Evolutionary conservation across 2,113 vertebrate genomes (phyloP), one percentile per base, ranked within the genome.

Genomic region (Prunella fulvescens): DNA sequence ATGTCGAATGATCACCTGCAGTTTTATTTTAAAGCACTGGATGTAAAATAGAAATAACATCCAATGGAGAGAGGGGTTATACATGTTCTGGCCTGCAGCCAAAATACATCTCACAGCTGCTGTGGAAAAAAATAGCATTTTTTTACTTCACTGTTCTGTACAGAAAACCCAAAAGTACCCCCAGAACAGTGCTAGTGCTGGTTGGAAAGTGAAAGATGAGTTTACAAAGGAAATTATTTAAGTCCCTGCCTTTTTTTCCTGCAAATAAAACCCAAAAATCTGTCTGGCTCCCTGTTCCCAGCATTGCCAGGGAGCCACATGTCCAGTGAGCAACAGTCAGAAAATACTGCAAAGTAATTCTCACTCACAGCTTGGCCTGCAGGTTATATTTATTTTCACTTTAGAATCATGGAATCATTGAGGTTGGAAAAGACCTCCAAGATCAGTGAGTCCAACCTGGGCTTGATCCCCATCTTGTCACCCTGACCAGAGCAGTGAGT

Each of bases 41-140:
- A 90, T 82, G 54, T 91, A 88, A 96, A 94, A 88, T 78, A 94
- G 45, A 96, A 95, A 92, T 86, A 93, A 92, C 72, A 88, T 73
- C 56, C 47, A 94, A 44, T 56, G 23, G 24, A 35, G 12, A 23
- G 3, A 8, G 11, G 29, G 10, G 2, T 60, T 82, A 51, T 70
- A 88, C n/a, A 28, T 35, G 16, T 64, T 83, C 76, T 83, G 74
- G 92, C 35, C 67, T 83, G 60, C 93, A 95, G 85, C 72, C 82
- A 92, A 81, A 92, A 90, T 74, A 88, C 72, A 74, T 80, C 61
- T 88, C 40, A 44, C 76, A 86, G 64, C 86, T 96, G 82, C 57
- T 86, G 88, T 80, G 71, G 64, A 48, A 90, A 91, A 95, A 94
- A 93, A 83, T 33, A 81, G 47, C 35, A 31, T 6, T 56, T 91